Evolutionary conservation across 2,888 invertebrate genomes (phyloP), one percentile per base, ranked within the genome.

Genomic region (Lepeophtheirus nordmannii): DNA sequence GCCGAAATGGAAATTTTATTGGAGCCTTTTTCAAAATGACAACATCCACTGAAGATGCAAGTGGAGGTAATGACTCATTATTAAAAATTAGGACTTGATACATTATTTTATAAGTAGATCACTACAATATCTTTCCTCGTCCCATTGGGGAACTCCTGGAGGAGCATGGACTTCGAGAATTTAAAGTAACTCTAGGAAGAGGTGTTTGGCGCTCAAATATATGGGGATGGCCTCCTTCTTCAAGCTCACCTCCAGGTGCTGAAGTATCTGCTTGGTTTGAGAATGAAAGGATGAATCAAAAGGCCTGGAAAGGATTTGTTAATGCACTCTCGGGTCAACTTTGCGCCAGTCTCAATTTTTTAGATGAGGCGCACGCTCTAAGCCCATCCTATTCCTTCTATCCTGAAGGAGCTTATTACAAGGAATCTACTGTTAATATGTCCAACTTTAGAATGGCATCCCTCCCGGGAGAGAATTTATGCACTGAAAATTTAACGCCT

Each of bases 401-500:
- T 71, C 93, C 91, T 0, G 79, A 78, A 68, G 87, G 89, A 56
- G 81, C 83, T 57, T 76, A 80, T 10, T 71, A 75, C 76, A 82
- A 73, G 75, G 80, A 72, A 76, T 80, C 70, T 79, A 80, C 73
- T 17, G 59, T 20, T 20, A 57, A 58, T n/a, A 23, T 40, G 20
- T 40, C 23, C 56, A 14, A 58, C 17, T 30, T 41, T 20, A 38
- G 39, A 71, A 96, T 94, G 78, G 86, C 94, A 0, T 85, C 89
- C n/a, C 76, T 98, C 68, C 93, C 97, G 0, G 81, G 90, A 70
- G 98, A 99, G 80, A 89, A 91, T 71, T 92, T 96, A 5, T 98
- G 98, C 74, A 98, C 97, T 0, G 98, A 99, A 78, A 98, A 98
- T 78, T 78, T 98, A 71, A 97, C 98, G 14, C 97, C 98, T 0